Base-by-base conservation (phyloP, 2,113 vertebrate genomes). In the Nettapus auritus region DNA sequence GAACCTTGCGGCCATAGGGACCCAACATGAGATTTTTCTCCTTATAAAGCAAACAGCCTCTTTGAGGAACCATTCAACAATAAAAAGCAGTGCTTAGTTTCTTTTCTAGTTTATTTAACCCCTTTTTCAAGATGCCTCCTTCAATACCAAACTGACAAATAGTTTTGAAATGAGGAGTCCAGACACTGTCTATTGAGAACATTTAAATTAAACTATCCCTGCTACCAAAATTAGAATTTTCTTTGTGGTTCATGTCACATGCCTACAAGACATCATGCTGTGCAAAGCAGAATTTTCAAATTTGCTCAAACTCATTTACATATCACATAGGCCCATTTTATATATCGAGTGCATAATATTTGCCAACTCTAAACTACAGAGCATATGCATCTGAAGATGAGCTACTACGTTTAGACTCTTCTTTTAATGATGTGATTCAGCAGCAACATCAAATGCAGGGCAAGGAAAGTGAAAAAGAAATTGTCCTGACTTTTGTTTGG, bases 41-140 rank as follows among this genome's bases (percentile, higher is more conserved):
- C 34, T 56, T 90, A 92, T 70, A 90, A 95, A 96, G 83, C 29
- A 86, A 96, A 92, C 74, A 86, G 34, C 53, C 60, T 86, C 44
- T 64, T 50, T 68, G 62, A 82, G 74, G 88, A 90, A 88, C 60
- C 62, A 66, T 50, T 57, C 74, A 92, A 56, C 66, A 90, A 66
- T 36, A 90, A 86, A 79, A 93, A 97, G 33, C 86, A 93, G 40
- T 57, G 74, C 91, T 95, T 94, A 95, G 84, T 94, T 92, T 92
- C 36, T 3, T 76, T 87, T 91, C 84, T 70, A 85, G 67, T 33
- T 73, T 84, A 76, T 91, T 97, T 85, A 90, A 87, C 60, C 21
- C 25, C 23, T 8, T 79, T 92, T 94, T 73, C 62, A 89, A 75
- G 89, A 92, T 76, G 36, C 16, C 44, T 50, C 56, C 38, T 71